These are phyloP conservation scores for Nestor notabilis DNA, from an alignment of 2,113 vertebrate species.

Conservation along the genomic window DNA sequence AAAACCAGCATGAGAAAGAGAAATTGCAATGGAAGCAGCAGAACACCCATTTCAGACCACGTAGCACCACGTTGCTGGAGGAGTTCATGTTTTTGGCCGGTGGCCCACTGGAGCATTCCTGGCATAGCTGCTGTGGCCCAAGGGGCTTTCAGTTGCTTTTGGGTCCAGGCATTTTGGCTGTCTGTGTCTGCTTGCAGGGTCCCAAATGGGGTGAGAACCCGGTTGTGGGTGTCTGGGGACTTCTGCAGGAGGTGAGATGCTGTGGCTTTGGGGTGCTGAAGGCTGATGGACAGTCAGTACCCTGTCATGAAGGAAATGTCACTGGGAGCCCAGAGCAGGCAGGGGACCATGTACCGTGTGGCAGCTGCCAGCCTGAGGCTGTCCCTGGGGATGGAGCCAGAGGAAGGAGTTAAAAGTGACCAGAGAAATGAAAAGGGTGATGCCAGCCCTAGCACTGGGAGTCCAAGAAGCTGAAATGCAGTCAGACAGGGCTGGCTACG, in stretches of 20 bases:
- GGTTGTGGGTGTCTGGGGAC: accelerated
- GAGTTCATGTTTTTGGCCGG: background rate
- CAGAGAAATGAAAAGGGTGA: background rate
- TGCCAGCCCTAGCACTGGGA: too few species aligned
- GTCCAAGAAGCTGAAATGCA: too few species aligned
- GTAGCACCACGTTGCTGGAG: accelerated
- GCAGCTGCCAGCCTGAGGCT: background rate
- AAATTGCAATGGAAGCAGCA: background rate
- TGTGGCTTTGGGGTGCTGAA: background rate
- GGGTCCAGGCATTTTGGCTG: background rate
- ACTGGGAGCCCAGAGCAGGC: background rate
- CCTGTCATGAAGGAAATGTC: background rate
- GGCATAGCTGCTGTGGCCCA: background rate
- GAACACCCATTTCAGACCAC: background rate
- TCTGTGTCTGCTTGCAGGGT: background rate
- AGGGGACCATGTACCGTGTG: accelerated
- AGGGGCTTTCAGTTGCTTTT: background rate
- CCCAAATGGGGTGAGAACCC: background rate
- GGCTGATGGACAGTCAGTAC: background rate
- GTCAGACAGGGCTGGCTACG: too few species aligned
- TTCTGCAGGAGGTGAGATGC: background rate
- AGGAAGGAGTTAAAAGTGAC: background rate
- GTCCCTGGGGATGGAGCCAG: accelerated
- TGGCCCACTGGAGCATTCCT: background rate
- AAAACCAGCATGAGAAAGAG: background rate